Percentiles rank a stretch among this genome's conserved stretches.
These are phyloP conservation scores for Ceratosolen solmsi DNA, from an alignment of 1,140 invertebrate genomes.

Conservation along the genomic window DNA sequence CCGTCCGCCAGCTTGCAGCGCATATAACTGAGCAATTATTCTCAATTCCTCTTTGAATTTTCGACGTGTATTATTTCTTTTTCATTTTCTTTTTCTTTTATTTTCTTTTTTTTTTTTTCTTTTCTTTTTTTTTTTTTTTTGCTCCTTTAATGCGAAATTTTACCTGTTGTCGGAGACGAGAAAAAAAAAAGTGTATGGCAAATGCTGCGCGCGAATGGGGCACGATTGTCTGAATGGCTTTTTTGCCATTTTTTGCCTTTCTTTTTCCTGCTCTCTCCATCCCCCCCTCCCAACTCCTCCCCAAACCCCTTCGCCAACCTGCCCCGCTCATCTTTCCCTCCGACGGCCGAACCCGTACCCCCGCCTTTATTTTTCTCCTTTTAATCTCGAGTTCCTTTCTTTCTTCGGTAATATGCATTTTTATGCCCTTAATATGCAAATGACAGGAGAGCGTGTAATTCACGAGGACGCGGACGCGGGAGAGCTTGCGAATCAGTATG, in stretches of 20 bases:
- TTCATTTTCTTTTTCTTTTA: too few relatives aligned
- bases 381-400: slow-evolving; percentile 51
- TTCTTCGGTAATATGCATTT: slow-evolving; percentile 52
- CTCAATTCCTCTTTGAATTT: slow-evolving; percentile 49
- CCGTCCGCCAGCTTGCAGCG: slow-evolving; percentile 22
- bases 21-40: slow-evolving; percentile 49
- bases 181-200: neutral
- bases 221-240: slow-evolving; percentile 39
- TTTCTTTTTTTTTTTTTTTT: slow-evolving; percentile 34
- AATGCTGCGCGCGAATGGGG: neutral
- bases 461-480: slow-evolving; percentile 5
- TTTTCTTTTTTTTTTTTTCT: too few relatives aligned
- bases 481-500: slow-evolving; percentile 34
- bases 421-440: slow-evolving; percentile 54
- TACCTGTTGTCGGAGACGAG: slow-evolving; percentile 25
- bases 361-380: slow-evolving; percentile 37
- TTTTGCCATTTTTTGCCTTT: slow-evolving; percentile 27
- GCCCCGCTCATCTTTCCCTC: neutral
- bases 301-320: too few relatives aligned
- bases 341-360: neutral
- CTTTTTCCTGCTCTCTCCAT: neutral
- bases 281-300: neutral
- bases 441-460: slow-evolving; percentile 40
- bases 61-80: slow-evolving; percentile 25
- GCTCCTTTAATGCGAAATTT: slow-evolving; percentile 41